These are phyloP conservation scores for Cygnus buccinator DNA, from an alignment of 2,113 vertebrate species.

Conservation along the genomic window DNA sequence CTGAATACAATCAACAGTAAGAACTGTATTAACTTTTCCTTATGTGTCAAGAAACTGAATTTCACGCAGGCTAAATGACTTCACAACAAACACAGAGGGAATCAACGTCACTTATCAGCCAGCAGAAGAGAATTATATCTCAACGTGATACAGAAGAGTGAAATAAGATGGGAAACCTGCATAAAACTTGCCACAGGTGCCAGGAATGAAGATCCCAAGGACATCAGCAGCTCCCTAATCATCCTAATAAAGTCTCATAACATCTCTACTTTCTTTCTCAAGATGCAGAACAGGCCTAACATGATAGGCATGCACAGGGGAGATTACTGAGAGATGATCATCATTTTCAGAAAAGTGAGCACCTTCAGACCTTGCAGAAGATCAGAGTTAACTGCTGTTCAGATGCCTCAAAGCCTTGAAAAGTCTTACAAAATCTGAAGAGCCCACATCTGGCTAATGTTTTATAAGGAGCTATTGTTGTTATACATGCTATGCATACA, in stretches of 20 bases:
- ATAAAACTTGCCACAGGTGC: neutral
- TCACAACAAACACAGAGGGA: neutral
- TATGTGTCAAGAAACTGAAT: neutral
- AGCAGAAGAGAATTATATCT: neutral
- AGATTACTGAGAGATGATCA: neutral
- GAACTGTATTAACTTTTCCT: neutral
- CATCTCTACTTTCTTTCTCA: neutral
- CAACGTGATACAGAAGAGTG: fast-evolving
- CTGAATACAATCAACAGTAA: neutral
- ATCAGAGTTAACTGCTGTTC: neutral
- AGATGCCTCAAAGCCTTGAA: neutral
- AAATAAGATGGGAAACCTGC: neutral
- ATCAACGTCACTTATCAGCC: neutral
- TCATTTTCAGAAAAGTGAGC: neutral
- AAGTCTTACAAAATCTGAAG: neutral
- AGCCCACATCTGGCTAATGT: neutral
- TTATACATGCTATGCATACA: neutral
- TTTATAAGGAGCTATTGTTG: neutral
- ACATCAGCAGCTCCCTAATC: neutral
- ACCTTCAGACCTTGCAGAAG: neutral
- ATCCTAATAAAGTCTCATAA: neutral
- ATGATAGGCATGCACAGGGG: neutral
- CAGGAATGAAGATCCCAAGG: neutral
- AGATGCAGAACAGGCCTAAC: neutral
- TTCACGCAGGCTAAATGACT: neutral